phyloP scores from a whole-genome alignment of 2,888 invertebrate genomes.

The Leptura quadrifasciata region DNA sequence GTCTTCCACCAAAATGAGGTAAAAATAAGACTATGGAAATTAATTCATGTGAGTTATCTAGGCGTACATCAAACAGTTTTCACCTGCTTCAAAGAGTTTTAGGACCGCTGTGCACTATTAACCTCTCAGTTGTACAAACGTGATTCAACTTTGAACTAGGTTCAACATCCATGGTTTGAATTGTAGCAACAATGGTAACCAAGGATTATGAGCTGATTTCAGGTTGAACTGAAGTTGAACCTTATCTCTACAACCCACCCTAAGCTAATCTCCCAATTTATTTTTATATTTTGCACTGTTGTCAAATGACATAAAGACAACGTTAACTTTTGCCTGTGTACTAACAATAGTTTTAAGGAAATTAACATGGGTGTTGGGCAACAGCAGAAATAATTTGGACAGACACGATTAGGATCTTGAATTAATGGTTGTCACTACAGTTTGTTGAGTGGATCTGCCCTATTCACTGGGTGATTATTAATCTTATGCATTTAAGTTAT shows the following conservation, averaged over 20 bases:
- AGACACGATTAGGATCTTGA: not conserved
- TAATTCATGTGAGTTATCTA: constrained; percentile 4
- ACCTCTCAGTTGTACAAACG: too few species aligned
- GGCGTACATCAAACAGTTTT: not conserved
- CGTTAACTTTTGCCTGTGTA: not conserved
- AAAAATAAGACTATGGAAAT: constrained; percentile 16
- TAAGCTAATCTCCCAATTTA: not conserved
- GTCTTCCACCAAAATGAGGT: constrained; percentile 74
- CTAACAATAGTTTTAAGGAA: not conserved
- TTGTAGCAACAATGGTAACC: too few species aligned
- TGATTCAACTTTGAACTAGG: too few species aligned
- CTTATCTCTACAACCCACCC: too few species aligned
- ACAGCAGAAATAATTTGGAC: not conserved
- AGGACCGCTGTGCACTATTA: not conserved
- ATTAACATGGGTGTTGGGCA: not conserved
- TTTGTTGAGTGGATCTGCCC: too few species aligned
- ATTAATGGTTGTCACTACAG: too few species aligned
- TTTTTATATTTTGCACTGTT: not conserved
- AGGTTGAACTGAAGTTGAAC: too few species aligned
- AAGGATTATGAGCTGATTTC: too few species aligned
- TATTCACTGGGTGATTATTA: too few species aligned
- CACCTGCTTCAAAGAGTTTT: not conserved
- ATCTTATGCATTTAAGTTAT: too few species aligned
- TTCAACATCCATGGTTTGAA: too few species aligned
- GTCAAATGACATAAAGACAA: not conserved